Evolutionary conservation across 2,113 vertebrate species (phyloP).

Genomic region (Odontophorus gujanensis): DNA sequence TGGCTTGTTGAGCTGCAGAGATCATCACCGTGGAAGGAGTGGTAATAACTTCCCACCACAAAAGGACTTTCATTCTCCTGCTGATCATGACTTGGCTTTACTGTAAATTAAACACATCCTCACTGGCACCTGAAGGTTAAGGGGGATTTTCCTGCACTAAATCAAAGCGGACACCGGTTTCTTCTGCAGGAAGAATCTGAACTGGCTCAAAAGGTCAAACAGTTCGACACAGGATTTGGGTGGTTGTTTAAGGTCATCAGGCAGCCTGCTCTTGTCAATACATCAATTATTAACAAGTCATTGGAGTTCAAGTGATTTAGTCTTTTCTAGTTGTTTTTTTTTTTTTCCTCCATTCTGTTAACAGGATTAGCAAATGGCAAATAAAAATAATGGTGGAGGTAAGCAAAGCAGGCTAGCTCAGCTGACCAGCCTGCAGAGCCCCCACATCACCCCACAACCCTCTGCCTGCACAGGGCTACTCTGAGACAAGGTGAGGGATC

Average conservation of each 20-base stretch:
- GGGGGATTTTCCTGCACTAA: conserved; percentile 71
- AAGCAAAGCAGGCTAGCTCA: background rate
- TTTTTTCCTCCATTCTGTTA: background rate
- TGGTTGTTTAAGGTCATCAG: conserved; percentile 58
- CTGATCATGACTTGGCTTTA: conserved; percentile 63
- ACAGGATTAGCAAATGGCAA: conserved; percentile 55
- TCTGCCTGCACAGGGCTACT: accelerated
- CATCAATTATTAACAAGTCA: conserved; percentile 65
- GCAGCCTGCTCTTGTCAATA: conserved; percentile 59
- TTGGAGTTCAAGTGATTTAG: conserved; percentile 54
- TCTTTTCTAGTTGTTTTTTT: background rate
- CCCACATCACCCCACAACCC: accelerated
- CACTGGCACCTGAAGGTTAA: conserved; percentile 59
- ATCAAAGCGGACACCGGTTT: conserved; percentile 61
- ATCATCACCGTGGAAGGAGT: background rate
- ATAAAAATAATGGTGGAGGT: conserved; percentile 20
- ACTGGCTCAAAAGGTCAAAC: conserved; percentile 68
- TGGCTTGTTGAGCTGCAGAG: conserved; percentile 39
- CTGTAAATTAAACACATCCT: conserved; percentile 70
- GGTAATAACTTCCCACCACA: conserved; percentile 42
- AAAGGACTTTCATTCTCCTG: conserved; percentile 53
- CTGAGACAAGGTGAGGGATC: no score
- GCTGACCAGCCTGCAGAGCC: background rate
- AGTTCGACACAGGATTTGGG: conserved; percentile 35
- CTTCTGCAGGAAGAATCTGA: conserved; percentile 52